Percentiles rank a stretch among this genome's conserved stretches.
Evolutionary conservation across 2,888 invertebrate genomes (phyloP).

Genomic region (Morpho helenor): DNA sequence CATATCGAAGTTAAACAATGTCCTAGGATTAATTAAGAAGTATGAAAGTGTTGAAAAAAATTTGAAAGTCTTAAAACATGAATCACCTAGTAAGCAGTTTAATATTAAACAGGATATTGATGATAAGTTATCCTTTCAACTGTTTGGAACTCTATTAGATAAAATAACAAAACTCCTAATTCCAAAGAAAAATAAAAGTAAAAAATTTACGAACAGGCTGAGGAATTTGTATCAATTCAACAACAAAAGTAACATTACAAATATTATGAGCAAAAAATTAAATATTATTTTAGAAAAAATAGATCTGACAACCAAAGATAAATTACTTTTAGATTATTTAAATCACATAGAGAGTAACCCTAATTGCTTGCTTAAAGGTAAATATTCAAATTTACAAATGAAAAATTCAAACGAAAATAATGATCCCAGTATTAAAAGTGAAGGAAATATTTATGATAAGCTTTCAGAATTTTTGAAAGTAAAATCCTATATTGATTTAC

Average conservation of each 20-base stretch:
- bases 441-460: constrained; percentile 56
- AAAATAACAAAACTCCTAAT: constrained; percentile 57
- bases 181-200: constrained; percentile 41
- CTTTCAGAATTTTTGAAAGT: constrained; percentile 63
- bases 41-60: constrained; percentile 49
- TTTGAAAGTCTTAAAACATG: constrained; percentile 37
- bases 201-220: constrained; percentile 39
- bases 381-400: constrained; percentile 23
- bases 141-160: constrained; percentile 53
- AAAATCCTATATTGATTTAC: constrained; percentile 56
- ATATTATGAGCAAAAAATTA: constrained; percentile 41
- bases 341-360: constrained; percentile 50
- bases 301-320: constrained; percentile 55
- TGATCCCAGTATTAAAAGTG: constrained; percentile 34
- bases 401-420: constrained; percentile 10
- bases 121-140: constrained; percentile 37
- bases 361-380: constrained; percentile 40
- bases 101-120: constrained; percentile 4
- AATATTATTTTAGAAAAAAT: constrained; percentile 40
- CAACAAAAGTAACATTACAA: constrained; percentile 33
- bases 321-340: constrained; percentile 57
- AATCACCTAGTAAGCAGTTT: constrained; percentile 3
- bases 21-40: constrained; percentile 51
- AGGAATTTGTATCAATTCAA: constrained; percentile 37
- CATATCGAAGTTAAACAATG: constrained; percentile 48